phyloP scores from a whole-genome alignment of 2,113 vertebrate species.

The Hyperopisus bebe region DNA sequence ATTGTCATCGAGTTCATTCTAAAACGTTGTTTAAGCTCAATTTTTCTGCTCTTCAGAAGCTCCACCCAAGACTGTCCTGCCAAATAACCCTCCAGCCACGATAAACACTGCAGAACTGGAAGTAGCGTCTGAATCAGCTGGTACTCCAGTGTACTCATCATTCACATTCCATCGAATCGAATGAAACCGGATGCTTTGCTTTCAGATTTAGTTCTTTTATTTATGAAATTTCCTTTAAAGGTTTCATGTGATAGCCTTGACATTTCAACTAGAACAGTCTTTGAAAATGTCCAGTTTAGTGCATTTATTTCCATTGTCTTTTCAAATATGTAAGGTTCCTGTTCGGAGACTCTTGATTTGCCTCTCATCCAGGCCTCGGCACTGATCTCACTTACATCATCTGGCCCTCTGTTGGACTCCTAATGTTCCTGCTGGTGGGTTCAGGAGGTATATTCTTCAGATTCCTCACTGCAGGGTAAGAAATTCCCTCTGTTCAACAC shows the following conservation, averaged over 20 bases:
- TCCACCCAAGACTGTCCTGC: slow-evolving; percentile 44
- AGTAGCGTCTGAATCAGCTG: slow-evolving; percentile 62
- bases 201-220: background rate
- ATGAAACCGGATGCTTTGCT: background rate
- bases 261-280: background rate
- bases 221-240: background rate
- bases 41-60: slow-evolving; percentile 37
- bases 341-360: slow-evolving; percentile 14
- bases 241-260: background rate
- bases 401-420: slow-evolving; percentile 63
- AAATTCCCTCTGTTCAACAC: slow-evolving; percentile 12
- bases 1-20: background rate
- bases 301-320: background rate
- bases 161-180: background rate
- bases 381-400: slow-evolving; percentile 71
- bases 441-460: slow-evolving; percentile 68
- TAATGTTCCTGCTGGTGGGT: slow-evolving; percentile 65
- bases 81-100: slow-evolving; percentile 51
- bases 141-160: slow-evolving; percentile 40
- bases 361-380: slow-evolving; percentile 53
- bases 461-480: slow-evolving; percentile 62
- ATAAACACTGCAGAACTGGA: slow-evolving; percentile 48
- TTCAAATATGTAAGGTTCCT: background rate
- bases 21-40: background rate
- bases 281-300: background rate